Evolutionary conservation across 2,888 invertebrate species (phyloP).

Genomic region (Cryptops parisi): DNA sequence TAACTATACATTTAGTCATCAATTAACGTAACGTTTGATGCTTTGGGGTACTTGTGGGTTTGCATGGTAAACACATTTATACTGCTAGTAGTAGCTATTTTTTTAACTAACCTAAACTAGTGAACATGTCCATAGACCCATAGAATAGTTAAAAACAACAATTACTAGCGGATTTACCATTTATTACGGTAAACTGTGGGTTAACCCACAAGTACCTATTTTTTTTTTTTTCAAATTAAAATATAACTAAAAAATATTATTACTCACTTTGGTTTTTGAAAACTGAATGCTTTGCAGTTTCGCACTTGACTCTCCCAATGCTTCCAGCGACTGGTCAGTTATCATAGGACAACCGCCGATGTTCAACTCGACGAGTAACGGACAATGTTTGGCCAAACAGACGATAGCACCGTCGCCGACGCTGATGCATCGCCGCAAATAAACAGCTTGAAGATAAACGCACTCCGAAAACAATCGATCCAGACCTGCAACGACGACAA

Average conservation of each 20-base stretch:
- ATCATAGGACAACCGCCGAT: conserved; percentile 8
- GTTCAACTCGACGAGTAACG: conserved; percentile 8
- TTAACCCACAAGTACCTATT: no score
- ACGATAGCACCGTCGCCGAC: conserved; percentile 9
- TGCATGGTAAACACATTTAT: no score
- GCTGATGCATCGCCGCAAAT: conserved; percentile 7
- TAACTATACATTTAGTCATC: no score
- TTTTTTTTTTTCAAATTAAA: no score
- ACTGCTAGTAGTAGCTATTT: no score
- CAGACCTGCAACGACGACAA: conserved; percentile 12
- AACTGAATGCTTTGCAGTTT: conserved; percentile 4
- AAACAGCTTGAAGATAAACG: conserved; percentile 3
- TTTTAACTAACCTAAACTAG: no score
- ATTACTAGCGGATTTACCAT: no score
- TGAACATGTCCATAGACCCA: no score
- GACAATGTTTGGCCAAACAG: conserved; percentile 7
- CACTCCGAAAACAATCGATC: conserved; percentile 6
- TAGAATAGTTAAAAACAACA: no score
- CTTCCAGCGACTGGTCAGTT: conserved; percentile 10
- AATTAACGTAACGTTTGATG: no score
- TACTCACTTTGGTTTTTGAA: conserved; percentile 11
- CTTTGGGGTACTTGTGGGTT: no score
- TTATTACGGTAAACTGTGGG: no score
- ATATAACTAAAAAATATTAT: not conserved
- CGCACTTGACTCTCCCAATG: not conserved